phyloP scores from a whole-genome alignment of 2,797 vertebrate genomes.

The Enteromius unitaeniatus region DNA sequence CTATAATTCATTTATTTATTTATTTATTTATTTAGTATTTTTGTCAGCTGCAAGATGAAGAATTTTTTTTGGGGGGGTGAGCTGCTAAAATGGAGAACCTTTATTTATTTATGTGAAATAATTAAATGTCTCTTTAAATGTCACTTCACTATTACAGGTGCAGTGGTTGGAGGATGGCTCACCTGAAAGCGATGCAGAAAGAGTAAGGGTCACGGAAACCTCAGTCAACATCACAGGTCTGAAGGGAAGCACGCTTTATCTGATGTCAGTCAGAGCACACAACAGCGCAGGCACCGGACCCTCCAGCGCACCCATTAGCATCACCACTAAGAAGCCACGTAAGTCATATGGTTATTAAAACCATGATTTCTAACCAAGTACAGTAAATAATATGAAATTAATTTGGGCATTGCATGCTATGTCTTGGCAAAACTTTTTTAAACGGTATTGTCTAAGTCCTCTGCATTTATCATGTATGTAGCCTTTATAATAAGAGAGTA shows the following conservation, averaged over 20 bases:
- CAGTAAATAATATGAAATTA: neutral
- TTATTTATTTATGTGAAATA: neutral
- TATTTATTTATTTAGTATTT: too few species aligned
- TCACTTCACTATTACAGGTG: slow-evolving; percentile 64
- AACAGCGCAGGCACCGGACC: slow-evolving; percentile 79
- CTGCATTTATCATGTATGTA: neutral
- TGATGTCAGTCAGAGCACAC: slow-evolving; percentile 74
- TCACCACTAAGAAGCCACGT: slow-evolving; percentile 80
- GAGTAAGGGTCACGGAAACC: slow-evolving; percentile 64
- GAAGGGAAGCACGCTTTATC: slow-evolving; percentile 73
- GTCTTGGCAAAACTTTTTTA: neutral
- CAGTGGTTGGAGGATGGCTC: slow-evolving; percentile 72
- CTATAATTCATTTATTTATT: neutral
- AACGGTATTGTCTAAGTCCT: neutral
- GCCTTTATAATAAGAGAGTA: neutral
- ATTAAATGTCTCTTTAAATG: slow-evolving; percentile 5
- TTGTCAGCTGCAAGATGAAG: neutral
- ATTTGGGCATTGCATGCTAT: neutral
- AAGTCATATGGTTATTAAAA: slow-evolving; percentile 53
- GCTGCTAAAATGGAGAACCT: neutral
- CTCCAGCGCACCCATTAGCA: slow-evolving; percentile 65
- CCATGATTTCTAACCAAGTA: neutral
- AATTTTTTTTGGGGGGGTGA: too few species aligned
- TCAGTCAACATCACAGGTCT: slow-evolving; percentile 71
- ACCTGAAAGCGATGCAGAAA: slow-evolving; percentile 62